Evolutionary conservation across 1,140 invertebrate genomes (phyloP).

Genomic region (Eurytemora carolleeae): DNA sequence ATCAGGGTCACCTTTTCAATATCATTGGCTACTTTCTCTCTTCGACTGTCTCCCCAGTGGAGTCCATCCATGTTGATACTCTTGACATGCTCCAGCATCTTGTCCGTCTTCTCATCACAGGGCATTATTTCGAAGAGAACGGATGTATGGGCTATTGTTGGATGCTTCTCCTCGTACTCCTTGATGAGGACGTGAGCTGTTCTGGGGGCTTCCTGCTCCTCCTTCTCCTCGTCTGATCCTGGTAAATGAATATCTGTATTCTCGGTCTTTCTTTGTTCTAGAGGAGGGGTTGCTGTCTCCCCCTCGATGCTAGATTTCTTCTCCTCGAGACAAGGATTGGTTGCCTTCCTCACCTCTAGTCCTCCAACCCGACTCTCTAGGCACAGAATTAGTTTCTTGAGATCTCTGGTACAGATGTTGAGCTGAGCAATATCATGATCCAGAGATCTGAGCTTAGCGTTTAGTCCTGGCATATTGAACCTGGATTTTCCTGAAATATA

Average conservation of each 20-base stretch:
- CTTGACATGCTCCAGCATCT: conserved; percentile 68
- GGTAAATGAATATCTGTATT: conserved; percentile 69
- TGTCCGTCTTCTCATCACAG: conserved; percentile 92
- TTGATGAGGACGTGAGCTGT: conserved; percentile 48
- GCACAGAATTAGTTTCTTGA: no score
- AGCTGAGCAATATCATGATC: no score
- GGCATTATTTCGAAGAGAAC: conserved; percentile 88
- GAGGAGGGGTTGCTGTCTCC: no score
- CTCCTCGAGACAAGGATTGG: no score
- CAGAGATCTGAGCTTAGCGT: no score
- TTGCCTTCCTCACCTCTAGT: no score
- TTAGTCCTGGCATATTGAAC: no score
- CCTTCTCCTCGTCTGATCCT: conserved; percentile 46
- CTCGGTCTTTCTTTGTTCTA: no score
- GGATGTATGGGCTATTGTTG: conserved; percentile 78
- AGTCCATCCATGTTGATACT: conserved; percentile 67
- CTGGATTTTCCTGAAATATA: no score
- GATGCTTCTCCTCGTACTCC: conserved; percentile 67
- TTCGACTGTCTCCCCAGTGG: conserved; percentile 60
- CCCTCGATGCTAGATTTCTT: no score
- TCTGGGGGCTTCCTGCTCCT: conserved; percentile 56
- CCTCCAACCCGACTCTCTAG: no score
- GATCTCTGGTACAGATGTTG: no score
- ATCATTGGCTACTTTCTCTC: conserved; percentile 81
- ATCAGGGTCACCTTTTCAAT: conserved; percentile 88